phyloP scores from a whole-genome alignment of 2,888 invertebrate genomes.

The Caradrina clavipalpis region DNA sequence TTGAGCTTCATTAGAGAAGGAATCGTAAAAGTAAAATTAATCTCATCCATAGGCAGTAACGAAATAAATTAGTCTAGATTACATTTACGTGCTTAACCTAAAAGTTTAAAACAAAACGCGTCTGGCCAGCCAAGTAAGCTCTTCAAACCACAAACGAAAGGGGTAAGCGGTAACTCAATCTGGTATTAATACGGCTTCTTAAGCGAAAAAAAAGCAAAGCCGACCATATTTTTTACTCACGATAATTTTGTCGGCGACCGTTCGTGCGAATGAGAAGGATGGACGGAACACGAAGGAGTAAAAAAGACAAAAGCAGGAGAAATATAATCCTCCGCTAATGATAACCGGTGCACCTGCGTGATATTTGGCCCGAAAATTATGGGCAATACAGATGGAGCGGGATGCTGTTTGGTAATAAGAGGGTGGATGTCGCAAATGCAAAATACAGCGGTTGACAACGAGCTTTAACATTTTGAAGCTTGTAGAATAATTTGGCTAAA shows the following conservation, averaged over 20 bases:
- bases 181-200: conserved; percentile 73
- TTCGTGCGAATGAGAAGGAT: conserved; percentile 59
- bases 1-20: not conserved
- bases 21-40: not conserved
- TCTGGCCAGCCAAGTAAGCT: conserved; percentile 40
- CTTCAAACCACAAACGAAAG: conserved; percentile 66
- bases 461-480: conserved; percentile 43
- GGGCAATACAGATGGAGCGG: conserved; percentile 73
- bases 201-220: conserved; percentile 61
- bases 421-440: conserved; percentile 59
- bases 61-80: conserved; percentile 3
- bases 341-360: conserved; percentile 85
- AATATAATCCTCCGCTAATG: conserved; percentile 84
- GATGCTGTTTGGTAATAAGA: conserved; percentile 68
- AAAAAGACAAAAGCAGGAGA: conserved; percentile 72
- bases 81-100: conserved; percentile 9
- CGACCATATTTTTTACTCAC: conserved; percentile 60
- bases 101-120: conserved; percentile 38
- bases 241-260: conserved; percentile 66
- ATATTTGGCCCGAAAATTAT: conserved; percentile 79
- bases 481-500: conserved; percentile 27
- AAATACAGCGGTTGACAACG: conserved; percentile 53
- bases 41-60: not conserved
- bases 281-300: conserved; percentile 52
- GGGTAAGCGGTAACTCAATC: conserved; percentile 71